Evolutionary conservation across 1,140 invertebrate genomes (phyloP), one percentile per base, ranked within the genome.

Genomic region (Papilio glaucus): DNA sequence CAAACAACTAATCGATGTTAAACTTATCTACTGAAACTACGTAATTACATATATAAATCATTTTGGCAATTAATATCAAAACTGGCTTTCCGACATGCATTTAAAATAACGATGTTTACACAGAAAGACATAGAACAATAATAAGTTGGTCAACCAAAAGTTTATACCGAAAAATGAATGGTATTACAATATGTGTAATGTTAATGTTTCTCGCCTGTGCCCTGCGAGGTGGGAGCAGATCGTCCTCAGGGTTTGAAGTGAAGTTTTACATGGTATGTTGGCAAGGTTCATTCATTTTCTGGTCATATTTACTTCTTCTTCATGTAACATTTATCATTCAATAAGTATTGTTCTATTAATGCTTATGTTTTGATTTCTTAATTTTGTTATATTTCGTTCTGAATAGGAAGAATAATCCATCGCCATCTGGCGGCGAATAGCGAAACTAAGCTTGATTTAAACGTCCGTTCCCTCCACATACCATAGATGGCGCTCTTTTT

Each of bases 181-280:
- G 75, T 72, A 70, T 75, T 78, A 73, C 39, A 71, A 71, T 18
- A 38, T 8, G 39, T 39, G 15, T 69, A 69, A 33, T 68, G 74
- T 42, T 68, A 72, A 72, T 75, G 33, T 78, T 75, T 75, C 60
- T 73, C 65, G 72, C 73, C 72, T 72, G 74, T 77, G 74, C 61
- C 81, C 83, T 83, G 84, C 84, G 78, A 82, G 75, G 71, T 79
- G 79, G 76, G 80, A 83, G 82, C 85, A 89, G 86, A 86, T 74
- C 78, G 73, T 84, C 85, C 84, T 85, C 85, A 85, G 80, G 80
- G 86, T 81, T 81, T 87, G 84, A 88, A 87, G 29, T 3, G n/a
- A n/a, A n/a, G 85, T 82, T 81, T 84, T 85, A 87, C 81, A 78
- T 83, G 80, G 81, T 86, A 85, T 83, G 80, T 81, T 90, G 86